Evolutionary conservation across 2,113 vertebrate species (phyloP), one percentile per base, ranked within the genome.

Genomic region (Petrocephalus zakoni): DNA sequence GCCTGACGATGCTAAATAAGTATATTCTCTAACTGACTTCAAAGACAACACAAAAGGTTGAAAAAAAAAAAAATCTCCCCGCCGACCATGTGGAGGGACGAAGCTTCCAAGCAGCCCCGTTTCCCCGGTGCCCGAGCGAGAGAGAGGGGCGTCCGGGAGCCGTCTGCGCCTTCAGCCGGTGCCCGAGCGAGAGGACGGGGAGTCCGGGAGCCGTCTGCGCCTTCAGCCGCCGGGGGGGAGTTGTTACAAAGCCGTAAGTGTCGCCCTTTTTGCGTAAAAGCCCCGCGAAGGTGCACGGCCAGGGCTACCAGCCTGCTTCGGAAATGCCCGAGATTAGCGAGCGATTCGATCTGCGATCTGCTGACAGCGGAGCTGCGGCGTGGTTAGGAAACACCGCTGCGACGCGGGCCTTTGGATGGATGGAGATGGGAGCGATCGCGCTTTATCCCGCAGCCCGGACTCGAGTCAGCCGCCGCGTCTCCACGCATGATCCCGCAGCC

Each of bases 371-470:
- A 87, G 88, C 90, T 75, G 91, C 90, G 90, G 89, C 89, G 91
- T 90, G 52, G 91, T 22, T 90, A 93, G 93, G 93, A 94, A 93
- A 93, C 58, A 86, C 91, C 91, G 93, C 87, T 88, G 91, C 90
- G 55, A 89, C 29, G 42, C 90, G 90, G 93, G 92, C 94, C 93
- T 84, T 89, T 87, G 87, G 88, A 88, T 86, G 87, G 91, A 58
- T 86, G 83, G 72, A 88, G 47, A 85, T 53, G 64, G 88, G n/a
- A 49, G 46, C 58, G 9, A 42, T 51, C 17, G 37, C 37, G 21
- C 2, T 15, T 42, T 42, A 19, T 42, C 17, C 34, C 37, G 72
- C 68, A 37, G 4, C 68, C n/a, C n/a, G n/a, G n/a, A n/a, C n/a
- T n/a, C n/a, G n/a, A n/a, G n/a, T n/a, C n/a, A n/a, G n/a, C n/a